These are phyloP conservation scores for Typhlichthys subterraneus DNA, from an alignment of 2,797 vertebrate species.

Conservation along the genomic window DNA sequence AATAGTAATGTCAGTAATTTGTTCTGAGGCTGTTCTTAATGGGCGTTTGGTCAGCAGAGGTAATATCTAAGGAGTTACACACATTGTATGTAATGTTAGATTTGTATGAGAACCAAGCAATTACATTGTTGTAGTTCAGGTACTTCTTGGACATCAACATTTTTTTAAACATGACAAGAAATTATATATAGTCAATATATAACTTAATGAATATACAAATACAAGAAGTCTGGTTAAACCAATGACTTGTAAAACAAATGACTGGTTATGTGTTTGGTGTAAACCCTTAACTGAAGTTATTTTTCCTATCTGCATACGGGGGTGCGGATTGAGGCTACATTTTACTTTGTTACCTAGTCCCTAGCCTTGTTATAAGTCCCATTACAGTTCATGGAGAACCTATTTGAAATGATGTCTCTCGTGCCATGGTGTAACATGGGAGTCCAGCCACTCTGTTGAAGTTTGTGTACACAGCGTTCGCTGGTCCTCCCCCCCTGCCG, in stretches of 20 bases:
- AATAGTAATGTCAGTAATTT: no score
- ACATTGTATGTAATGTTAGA: no score
- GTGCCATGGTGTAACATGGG: background rate
- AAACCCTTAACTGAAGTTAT: background rate
- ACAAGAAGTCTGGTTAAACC: background rate
- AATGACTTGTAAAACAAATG: background rate
- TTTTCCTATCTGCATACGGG: constrained; percentile 1
- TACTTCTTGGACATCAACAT: no score
- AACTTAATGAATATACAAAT: background rate
- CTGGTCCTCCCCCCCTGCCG: constrained; percentile 15
- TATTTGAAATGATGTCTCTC: background rate
- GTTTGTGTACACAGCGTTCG: constrained; percentile 11
- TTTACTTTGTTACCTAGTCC: constrained; percentile 1
- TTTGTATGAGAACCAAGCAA: no score
- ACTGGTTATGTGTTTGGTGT: background rate
- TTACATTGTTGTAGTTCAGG: no score
- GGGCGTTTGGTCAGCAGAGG: no score
- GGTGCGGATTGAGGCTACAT: background rate
- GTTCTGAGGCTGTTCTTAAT: no score
- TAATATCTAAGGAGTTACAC: no score
- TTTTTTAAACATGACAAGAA: background rate
- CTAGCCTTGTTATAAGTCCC: background rate
- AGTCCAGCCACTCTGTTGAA: background rate
- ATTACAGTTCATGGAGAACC: background rate
- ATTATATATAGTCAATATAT: background rate